Base-by-base conservation (phyloP, 2,113 vertebrate species). In the Phylloscopus whistleri region DNA sequence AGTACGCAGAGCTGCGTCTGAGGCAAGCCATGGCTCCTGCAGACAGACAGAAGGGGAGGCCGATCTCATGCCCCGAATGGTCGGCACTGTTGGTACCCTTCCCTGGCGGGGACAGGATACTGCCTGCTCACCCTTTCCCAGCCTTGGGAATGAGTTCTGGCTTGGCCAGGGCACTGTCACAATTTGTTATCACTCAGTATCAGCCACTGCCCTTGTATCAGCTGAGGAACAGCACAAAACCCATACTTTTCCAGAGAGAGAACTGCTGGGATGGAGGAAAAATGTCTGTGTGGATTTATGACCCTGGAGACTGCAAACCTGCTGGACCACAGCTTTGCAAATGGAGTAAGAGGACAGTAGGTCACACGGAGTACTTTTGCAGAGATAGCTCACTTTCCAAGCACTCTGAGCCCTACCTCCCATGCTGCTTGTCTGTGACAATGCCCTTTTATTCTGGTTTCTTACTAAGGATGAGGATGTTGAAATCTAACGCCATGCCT, bases 361-460 rank as follows among this genome's bases (percentile, higher is more conserved):
- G 87, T 84, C 93, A 92, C 5, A 3, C 4, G 16, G 81, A 67
- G 74, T 76, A 82, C 56, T 79, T 92, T 39, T 31, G 24, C 66
- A 78, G 69, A 78, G 80, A 69, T 64, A 84, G 87, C 77, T 97
- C 91, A 64, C 69, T 91, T 94, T 84, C 68, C 81, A 89, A 16
- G 28, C 46, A 27, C 28, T 27, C 86, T 27, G 60, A 92, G 62
- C 53, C 58, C 28, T 91, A 87, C 87, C 84, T 89, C 91, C 94
- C 66, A 53, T 58, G 78, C 30, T 91, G 87, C 41, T 79, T 76
- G n/a, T 46, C 44, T 73, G 37, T 3, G 46, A 96, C 95, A 97
- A 95, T 94, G 84, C 73, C 53, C 89, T 95, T 95, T 96, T 95
- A 95, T 95, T 95, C 91, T 43, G n/a, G 7, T 63, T 84, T 91